Conservation (phyloP, 64 coral and sea anemone species). For the Platygyra sinensis region DNA sequence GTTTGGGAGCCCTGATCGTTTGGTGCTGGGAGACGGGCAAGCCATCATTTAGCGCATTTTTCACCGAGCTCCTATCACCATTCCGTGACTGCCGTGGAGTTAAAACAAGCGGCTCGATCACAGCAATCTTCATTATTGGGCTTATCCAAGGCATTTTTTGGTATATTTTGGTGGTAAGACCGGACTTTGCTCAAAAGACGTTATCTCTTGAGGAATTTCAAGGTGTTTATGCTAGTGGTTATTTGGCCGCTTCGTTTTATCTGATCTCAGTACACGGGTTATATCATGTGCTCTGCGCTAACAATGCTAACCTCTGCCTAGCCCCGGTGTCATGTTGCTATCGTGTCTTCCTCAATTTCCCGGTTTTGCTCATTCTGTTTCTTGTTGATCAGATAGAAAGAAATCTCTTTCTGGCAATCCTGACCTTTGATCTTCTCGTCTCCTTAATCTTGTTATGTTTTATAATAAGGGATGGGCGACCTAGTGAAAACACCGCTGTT, state of each 20-base stretch:
- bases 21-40: conserved; percentile 28
- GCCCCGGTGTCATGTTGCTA: conserved; percentile 20
- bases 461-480: background rate
- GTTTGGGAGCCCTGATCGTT: conserved; percentile 8
- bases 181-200: conserved; percentile 11
- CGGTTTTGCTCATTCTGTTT: conserved; percentile 27
- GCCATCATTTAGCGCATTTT: background rate
- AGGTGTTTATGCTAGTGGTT: background rate
- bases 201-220: conserved; percentile 18
- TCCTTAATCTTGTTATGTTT: background rate
- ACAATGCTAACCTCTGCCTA: conserved; percentile 8
- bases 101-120: background rate
- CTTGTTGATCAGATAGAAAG: conserved; percentile 50
- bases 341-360: conserved; percentile 31
- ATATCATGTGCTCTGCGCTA: conserved; percentile 52
- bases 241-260: conserved; percentile 36
- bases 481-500: background rate
- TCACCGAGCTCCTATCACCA: conserved; percentile 2
- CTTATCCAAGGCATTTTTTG: conserved; percentile 25
- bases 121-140: conserved; percentile 27
- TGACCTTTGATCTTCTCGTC: background rate
- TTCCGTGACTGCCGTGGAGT: background rate
- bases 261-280: conserved; percentile 34
- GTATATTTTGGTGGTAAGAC: conserved; percentile 21
- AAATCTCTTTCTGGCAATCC: conserved; percentile 25